Conservation (phyloP, 1,140 invertebrate genomes). For the Frieseomelitta varia region DNA sequence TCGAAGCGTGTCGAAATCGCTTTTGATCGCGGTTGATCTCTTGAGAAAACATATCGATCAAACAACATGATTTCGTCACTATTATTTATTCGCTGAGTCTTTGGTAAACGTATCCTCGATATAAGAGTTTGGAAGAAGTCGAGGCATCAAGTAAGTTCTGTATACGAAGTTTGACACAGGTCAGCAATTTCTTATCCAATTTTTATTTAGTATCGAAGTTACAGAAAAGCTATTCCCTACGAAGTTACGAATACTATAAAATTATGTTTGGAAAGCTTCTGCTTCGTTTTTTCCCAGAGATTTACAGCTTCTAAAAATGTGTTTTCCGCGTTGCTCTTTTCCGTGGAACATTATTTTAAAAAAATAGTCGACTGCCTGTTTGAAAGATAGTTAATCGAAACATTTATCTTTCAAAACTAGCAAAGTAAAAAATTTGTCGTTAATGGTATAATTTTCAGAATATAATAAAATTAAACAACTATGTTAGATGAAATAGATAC, state of each 20-base stretch:
- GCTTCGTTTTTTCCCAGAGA: neutral
- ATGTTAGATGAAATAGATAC: neutral
- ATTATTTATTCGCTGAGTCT: constrained; percentile 17
- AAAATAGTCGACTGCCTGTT: neutral
- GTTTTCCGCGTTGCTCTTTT: neutral
- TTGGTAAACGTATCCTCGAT: constrained; percentile 26
- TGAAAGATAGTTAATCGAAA: neutral
- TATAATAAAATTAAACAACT: constrained; percentile 3
- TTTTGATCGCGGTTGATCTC: constrained; percentile 10
- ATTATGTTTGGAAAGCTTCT: constrained; percentile 27
- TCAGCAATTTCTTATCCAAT: constrained; percentile 39
- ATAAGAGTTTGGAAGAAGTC: constrained; percentile 46
- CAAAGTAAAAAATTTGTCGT: neutral
- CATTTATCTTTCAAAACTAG: neutral
- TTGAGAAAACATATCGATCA: constrained; percentile 32
- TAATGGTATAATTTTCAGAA: neutral
- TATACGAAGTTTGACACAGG: constrained; percentile 46
- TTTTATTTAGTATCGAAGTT: constrained; percentile 36
- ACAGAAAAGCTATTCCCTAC: constrained; percentile 12
- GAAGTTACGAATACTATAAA: constrained; percentile 29
- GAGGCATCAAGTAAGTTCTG: constrained; percentile 33
- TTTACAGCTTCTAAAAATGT: neutral
- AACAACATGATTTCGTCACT: constrained; percentile 43
- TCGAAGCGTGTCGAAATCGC: too few species aligned
- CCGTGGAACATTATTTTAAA: neutral